Percentiles rank a stretch among this genome's conserved stretches.
phyloP scores from a whole-genome alignment of 2,888 invertebrate genomes.

The Microplitis deprimator region DNA sequence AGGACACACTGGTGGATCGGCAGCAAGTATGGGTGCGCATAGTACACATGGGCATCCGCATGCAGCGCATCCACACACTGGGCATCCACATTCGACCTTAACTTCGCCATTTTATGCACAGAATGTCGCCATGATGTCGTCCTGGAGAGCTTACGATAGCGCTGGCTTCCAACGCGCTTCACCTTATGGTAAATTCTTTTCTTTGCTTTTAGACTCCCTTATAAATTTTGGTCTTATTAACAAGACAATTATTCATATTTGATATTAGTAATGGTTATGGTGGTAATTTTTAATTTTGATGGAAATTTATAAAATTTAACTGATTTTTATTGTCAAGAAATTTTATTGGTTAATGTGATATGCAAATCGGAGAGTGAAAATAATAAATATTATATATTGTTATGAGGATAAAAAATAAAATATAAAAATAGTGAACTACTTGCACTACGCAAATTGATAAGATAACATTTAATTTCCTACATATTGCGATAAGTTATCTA shows the following conservation, averaged over 20 bases:
- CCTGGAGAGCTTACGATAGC: constrained; percentile 84
- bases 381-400: not conserved
- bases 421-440: constrained; percentile 52
- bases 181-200: constrained; percentile 78
- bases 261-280: not conserved
- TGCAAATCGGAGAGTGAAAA: not conserved
- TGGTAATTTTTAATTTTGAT: not conserved
- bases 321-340: too few species aligned
- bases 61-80: constrained; percentile 70
- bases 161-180: constrained; percentile 85
- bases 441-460: constrained; percentile 49
- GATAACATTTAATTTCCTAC: constrained; percentile 52
- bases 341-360: too few species aligned
- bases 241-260: not conserved
- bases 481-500: constrained; percentile 51
- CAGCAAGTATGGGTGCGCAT: constrained; percentile 66
- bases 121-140: constrained; percentile 85
- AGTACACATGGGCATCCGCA: constrained; percentile 62
- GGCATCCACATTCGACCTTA: constrained; percentile 74
- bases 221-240: not conserved
- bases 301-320: not conserved
- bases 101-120: constrained; percentile 83
- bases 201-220: not conserved
- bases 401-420: constrained; percentile 24
- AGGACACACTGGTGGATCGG: constrained; percentile 64